A percentile compares a stretch with the other conserved stretches of the same genome.
These are phyloP conservation scores for Chloromyia formosa DNA, from an alignment of 2,888 invertebrate genomes.

Conservation along the genomic window DNA sequence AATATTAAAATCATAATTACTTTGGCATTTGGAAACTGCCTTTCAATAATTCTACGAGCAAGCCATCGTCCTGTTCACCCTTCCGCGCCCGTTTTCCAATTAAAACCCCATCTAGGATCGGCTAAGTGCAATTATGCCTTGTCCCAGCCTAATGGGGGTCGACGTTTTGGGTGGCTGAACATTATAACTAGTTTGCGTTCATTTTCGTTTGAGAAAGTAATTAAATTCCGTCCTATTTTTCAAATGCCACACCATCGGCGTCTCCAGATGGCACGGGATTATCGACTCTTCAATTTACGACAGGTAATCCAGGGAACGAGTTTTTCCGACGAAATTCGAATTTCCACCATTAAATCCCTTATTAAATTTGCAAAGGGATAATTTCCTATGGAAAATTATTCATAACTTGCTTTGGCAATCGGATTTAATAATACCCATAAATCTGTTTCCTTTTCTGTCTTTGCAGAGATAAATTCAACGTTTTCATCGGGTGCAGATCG, in stretches of 20 bases:
- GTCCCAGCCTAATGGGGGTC: not conserved
- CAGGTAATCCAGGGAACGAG: not conserved
- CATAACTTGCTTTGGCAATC: too few relatives aligned
- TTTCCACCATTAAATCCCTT: slow-evolving; percentile 19
- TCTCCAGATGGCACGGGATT: not conserved
- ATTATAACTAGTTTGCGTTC: not conserved
- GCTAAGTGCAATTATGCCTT: not conserved
- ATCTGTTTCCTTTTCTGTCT: slow-evolving; percentile 41
- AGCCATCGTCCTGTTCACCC: not conserved
- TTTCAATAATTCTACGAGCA: not conserved
- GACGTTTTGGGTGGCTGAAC: not conserved
- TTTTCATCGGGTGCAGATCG: slow-evolving; percentile 67
- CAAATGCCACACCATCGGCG: not conserved
- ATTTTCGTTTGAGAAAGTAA: slow-evolving; percentile 1
- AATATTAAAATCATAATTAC: slow-evolving; percentile 1
- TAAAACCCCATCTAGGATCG: not conserved
- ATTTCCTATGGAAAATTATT: not conserved
- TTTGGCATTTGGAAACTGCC: not conserved
- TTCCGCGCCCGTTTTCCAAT: not conserved
- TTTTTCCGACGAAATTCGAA: not conserved
- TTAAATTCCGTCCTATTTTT: slow-evolving; percentile 13
- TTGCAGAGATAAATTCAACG: slow-evolving; percentile 80
- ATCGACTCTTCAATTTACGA: not conserved
- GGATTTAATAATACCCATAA: not conserved
- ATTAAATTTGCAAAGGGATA: slow-evolving; percentile 18